These are phyloP conservation scores for Parnassius orleans DNA, from an alignment of 2,888 invertebrate species.

Conservation along the genomic window DNA sequence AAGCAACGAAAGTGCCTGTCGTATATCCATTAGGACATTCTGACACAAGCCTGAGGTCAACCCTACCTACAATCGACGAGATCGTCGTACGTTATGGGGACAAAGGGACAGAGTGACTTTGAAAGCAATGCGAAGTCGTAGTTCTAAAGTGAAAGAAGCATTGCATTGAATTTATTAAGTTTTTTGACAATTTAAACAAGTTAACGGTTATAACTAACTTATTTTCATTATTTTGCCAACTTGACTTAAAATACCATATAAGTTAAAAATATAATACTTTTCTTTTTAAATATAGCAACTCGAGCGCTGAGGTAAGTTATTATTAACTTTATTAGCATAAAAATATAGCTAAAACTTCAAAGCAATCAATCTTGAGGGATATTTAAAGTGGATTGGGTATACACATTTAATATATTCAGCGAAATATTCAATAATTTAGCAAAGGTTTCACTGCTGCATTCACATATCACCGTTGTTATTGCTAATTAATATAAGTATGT, in stretches of 20 bases:
- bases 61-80: slow-evolving; percentile 1
- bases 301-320: too few species aligned
- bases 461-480: not conserved
- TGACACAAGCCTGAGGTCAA: slow-evolving; percentile 15
- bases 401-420: too few species aligned
- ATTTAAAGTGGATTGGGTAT: too few species aligned
- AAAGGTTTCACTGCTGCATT: not conserved
- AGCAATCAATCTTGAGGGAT: too few species aligned
- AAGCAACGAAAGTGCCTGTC: slow-evolving; percentile 4
- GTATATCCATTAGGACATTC: slow-evolving; percentile 11
- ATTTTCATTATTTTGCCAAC: too few species aligned
- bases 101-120: slow-evolving; percentile 25
- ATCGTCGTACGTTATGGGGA: slow-evolving; percentile 14
- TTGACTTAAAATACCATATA: too few species aligned
- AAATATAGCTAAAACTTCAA: too few species aligned
- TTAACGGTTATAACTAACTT: slow-evolving; percentile 12
- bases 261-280: too few species aligned
- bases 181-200: slow-evolving; percentile 9
- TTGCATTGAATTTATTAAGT: slow-evolving; percentile 10
- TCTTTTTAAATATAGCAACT: too few species aligned
- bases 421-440: too few species aligned
- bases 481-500: not conserved
- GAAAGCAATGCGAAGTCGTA: slow-evolving; percentile 6
- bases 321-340: too few species aligned
- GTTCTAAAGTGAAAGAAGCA: slow-evolving; percentile 13